Percentiles rank a stretch among this genome's conserved stretches.
These are phyloP conservation scores for Varecia variegata DNA, from an alignment of 2,797 vertebrate genomes.

Conservation along the genomic window DNA sequence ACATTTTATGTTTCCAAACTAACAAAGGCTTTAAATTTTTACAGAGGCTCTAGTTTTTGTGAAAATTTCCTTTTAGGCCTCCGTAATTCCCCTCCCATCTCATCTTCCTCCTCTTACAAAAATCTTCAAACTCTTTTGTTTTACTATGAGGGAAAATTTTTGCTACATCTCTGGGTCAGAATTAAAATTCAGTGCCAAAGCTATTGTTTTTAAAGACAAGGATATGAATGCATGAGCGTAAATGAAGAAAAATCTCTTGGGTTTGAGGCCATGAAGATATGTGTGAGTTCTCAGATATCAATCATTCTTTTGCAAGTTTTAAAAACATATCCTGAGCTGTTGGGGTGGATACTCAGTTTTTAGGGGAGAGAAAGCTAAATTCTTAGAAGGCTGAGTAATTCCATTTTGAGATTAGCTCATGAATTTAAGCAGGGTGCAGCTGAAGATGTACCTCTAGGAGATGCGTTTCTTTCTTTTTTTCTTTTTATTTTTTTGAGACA, in stretches of 20 bases:
- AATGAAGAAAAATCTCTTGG: not conserved
- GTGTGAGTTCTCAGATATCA: slow-evolving; percentile 10
- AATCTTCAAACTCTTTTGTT: slow-evolving; percentile 16
- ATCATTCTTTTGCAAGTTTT: not conserved
- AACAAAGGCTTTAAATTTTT: slow-evolving; percentile 46
- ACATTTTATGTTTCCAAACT: slow-evolving; percentile 49
- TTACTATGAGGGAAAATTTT: not conserved
- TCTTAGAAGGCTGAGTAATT: slow-evolving; percentile 56
- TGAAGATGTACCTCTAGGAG: not conserved
- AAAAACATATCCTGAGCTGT: not conserved
- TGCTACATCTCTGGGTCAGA: slow-evolving; percentile 30
- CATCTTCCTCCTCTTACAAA: not conserved
- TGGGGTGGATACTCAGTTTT: slow-evolving; percentile 9
- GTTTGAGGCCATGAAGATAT: not conserved
- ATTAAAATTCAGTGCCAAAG: not conserved
- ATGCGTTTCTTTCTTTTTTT: not conserved
- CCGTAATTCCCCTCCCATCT: not conserved
- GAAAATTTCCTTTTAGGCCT: slow-evolving; percentile 45
- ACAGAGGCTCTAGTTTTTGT: slow-evolving; percentile 42
- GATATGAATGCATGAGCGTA: not conserved
- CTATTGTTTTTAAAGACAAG: slow-evolving; percentile 47
- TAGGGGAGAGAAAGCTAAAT: slow-evolving; percentile 19
- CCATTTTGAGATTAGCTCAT: not conserved
- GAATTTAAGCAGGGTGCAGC: not conserved
- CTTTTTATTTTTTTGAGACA: not conserved